Evolutionary conservation across 2,797 vertebrate species (phyloP), one percentile per base, ranked within the genome.

Genomic region (Thaleichthys pacificus): DNA sequence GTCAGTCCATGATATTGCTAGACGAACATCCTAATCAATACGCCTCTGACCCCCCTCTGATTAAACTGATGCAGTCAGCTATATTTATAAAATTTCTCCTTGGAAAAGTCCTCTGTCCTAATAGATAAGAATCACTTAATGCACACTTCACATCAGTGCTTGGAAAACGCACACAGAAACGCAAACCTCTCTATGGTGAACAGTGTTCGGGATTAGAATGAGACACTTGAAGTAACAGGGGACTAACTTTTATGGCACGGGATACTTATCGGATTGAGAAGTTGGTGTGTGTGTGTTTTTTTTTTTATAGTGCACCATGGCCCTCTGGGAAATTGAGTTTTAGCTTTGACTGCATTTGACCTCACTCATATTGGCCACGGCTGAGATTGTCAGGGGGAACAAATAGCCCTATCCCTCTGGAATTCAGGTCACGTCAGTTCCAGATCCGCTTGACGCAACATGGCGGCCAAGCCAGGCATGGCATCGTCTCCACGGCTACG

Each of bases 401-500:
- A 69, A 72, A 78, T 63, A 72, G 72, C 66, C 66, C 24, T 4
- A 21, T 74, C 73, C 68, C 62, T 71, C 56, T 57, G 60, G 56
- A 12, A 69, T 80, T 77, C 68, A 68, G 74, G 73, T 73, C 73
- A 82, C 56, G 64, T 61, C 66, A 73, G 60, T 51, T n/a, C 61
- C 56, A 58, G 49, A 57, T n/a, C n/a, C 12, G 19, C 54, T 58
- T 30, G 66, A 68, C 6, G 24, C 49, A 30, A 54, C n/a, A 22
- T 35, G 7, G 54, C 28, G n/a, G 30, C 51, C 51, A 56, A 28
- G 66, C 54, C 66, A 58, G 28, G 30, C 26, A 60, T 70, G 22
- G 38, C 63, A 47, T 68, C 32, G 28, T 71, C 60, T 21, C 32
- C 62, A 58, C 49, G 26, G 22, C 26, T 51, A 61, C 60, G 57